phyloP scores from a whole-genome alignment of 2,113 vertebrate species.

The Reinhardtius hippoglossoides region DNA sequence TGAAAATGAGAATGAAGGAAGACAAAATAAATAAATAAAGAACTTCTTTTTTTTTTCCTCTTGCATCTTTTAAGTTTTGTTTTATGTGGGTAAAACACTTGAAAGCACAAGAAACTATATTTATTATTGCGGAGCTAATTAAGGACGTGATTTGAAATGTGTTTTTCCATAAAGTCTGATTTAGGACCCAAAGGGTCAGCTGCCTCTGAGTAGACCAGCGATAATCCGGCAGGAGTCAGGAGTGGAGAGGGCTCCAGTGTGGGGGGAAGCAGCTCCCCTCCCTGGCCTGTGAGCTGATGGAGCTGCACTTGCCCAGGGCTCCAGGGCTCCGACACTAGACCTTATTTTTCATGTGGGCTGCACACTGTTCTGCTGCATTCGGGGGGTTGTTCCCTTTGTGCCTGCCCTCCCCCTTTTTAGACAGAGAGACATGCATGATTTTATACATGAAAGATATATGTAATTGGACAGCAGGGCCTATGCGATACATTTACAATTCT shows the following conservation, averaged over 20 bases:
- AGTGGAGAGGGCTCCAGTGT: constrained; percentile 66
- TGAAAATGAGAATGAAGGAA: constrained; percentile 52
- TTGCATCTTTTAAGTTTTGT: constrained; percentile 65
- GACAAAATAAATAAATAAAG: constrained; percentile 55
- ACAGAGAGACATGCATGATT: constrained; percentile 83
- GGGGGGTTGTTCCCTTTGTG: constrained; percentile 81
- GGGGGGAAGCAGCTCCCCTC: constrained; percentile 69
- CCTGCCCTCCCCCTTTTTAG: constrained; percentile 65
- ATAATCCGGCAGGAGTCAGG: constrained; percentile 71
- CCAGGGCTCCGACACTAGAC: constrained; percentile 78
- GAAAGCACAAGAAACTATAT: constrained; percentile 58
- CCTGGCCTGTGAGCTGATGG: constrained; percentile 67
- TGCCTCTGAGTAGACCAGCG: constrained; percentile 65
- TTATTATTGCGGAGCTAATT: constrained; percentile 72
- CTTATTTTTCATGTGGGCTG: constrained; percentile 82
- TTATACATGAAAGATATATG: constrained; percentile 87
- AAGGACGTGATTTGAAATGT: constrained; percentile 70
- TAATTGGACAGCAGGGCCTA: constrained; percentile 84
- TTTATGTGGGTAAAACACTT: constrained; percentile 46
- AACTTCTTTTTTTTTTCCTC: constrained; percentile 28
- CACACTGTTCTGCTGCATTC: constrained; percentile 75
- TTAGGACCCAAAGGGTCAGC: constrained; percentile 71
- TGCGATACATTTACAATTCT: constrained; percentile 85
- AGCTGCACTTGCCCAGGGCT: constrained; percentile 78
- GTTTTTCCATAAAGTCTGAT: constrained; percentile 61